These are phyloP conservation scores for Palythoa grandis DNA, from an alignment of 92 coral and sea anemone genomes.

Conservation along the genomic window DNA sequence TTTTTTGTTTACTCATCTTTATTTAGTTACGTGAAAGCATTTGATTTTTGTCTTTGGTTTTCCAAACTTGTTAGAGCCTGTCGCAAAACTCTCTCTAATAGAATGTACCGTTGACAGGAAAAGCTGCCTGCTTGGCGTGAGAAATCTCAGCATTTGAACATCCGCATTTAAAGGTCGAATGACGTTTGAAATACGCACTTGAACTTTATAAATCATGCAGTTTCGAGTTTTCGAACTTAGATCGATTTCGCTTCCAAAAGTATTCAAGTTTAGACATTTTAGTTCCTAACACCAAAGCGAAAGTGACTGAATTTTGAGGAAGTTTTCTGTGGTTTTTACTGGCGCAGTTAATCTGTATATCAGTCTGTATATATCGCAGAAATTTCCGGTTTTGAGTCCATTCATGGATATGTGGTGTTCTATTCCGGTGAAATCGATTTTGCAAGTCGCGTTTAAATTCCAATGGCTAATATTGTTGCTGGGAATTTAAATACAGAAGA, in stretches of 20 bases:
- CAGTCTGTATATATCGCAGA: not conserved
- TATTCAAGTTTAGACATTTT: not conserved
- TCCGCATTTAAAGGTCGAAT: conserved; percentile 6
- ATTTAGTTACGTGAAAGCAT: not conserved
- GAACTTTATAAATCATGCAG: not conserved
- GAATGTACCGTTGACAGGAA: not conserved
- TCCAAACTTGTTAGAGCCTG: conserved; percentile 5
- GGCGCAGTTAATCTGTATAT: conserved; percentile 1
- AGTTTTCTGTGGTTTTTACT: not conserved
- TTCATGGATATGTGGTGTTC: not conserved
- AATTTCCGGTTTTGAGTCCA: conserved; percentile 3
- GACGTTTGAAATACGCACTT: not conserved
- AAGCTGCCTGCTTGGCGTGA: not conserved
- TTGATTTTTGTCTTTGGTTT: not conserved
- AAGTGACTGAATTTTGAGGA: not conserved
- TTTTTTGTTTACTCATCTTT: not conserved
- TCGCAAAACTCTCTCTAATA: not conserved
- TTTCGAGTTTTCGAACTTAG: not conserved
- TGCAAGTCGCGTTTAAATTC: not conserved
- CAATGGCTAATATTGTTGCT: not conserved
- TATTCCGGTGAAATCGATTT: not conserved
- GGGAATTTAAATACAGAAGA: not conserved
- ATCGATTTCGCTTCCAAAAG: not conserved
- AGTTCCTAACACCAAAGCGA: not conserved
- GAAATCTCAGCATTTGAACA: not conserved